Conservation (phyloP, 64 coral and sea anemone species). For the Porites australiensis region DNA sequence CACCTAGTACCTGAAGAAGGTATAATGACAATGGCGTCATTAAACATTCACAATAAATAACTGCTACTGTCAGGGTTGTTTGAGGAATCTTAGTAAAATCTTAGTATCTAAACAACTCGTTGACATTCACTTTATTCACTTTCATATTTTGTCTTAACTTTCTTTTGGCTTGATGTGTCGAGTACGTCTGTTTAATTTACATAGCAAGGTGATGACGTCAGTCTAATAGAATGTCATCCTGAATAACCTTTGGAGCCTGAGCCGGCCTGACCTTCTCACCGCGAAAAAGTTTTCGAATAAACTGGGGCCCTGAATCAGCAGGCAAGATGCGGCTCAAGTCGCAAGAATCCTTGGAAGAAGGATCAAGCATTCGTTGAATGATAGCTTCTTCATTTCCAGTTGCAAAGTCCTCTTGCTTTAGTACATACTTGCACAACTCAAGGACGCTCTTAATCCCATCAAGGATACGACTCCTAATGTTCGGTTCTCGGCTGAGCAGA, state of each 20-base stretch:
- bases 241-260: background rate
- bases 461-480: constrained; percentile 31
- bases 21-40: too few relatives aligned
- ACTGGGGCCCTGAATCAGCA: background rate
- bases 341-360: background rate
- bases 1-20: too few relatives aligned
- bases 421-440: constrained; percentile 20
- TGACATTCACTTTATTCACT: too few relatives aligned
- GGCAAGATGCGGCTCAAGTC: background rate
- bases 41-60: too few relatives aligned
- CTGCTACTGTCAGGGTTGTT: too few relatives aligned
- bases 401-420: constrained; percentile 31
- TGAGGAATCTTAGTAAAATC: too few relatives aligned
- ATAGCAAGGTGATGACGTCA: background rate
- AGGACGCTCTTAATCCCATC: background rate
- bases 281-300: background rate
- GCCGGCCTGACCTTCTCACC: too few relatives aligned
- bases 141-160: too few relatives aligned
- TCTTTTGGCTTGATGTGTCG: too few relatives aligned
- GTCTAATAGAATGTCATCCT: constrained; percentile 51
- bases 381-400: constrained; percentile 27
- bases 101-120: too few relatives aligned
- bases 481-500: background rate
- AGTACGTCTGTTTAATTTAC: too few relatives aligned
- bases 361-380: background rate